Evolutionary conservation across 2,797 vertebrate genomes (phyloP), one percentile per base, ranked within the genome.

Genomic region (Pachyuromys duprasi): DNA sequence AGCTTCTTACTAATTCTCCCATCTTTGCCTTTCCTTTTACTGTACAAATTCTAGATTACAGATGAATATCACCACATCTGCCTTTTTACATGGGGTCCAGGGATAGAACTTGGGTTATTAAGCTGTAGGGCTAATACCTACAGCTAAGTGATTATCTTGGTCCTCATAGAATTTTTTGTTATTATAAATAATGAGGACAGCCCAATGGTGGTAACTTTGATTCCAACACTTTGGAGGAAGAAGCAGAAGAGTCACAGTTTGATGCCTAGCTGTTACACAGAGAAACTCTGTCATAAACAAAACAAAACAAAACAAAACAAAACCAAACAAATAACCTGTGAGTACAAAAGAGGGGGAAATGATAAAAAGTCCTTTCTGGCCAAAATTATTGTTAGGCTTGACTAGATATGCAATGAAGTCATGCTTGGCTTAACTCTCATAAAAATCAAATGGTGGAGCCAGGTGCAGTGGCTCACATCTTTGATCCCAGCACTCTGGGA

Each of bases 81-180:
- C 26, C 75, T 9, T 76, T 31, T 76, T 49, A 76, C 28, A 4
- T 76, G 75, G 45, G 8, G 31, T 8, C 15, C 28, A 76, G 45
- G 42, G 26, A 76, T 28, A 49, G 75, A 76, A 49, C 33, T 24
- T 57, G 20, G 5, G 78, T 57, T 57, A 80, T 36, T 57, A 80
- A 57, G 33, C 53, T 57, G n/a, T 11, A 7, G 20, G 53, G 33
- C 33, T 80, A 57, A 11, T 1, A 14, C 76, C 53, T 55, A 57
- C 22, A 79, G n/a, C 20, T 80, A 49, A n/a, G 33, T 36, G 20
- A 36, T 57, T 33, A 24, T 18, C n/a, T 33, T 57, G 78, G 28
- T 53, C 80, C 42, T 91, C 36, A 70, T 28, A 65, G 76, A 62
- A 75, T n/a, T 83, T 92, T 95, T 67, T 33, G 65, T 49, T 76